phyloP scores from a whole-genome alignment of 2,888 invertebrate genomes.

The Cepaea hortensis region DNA sequence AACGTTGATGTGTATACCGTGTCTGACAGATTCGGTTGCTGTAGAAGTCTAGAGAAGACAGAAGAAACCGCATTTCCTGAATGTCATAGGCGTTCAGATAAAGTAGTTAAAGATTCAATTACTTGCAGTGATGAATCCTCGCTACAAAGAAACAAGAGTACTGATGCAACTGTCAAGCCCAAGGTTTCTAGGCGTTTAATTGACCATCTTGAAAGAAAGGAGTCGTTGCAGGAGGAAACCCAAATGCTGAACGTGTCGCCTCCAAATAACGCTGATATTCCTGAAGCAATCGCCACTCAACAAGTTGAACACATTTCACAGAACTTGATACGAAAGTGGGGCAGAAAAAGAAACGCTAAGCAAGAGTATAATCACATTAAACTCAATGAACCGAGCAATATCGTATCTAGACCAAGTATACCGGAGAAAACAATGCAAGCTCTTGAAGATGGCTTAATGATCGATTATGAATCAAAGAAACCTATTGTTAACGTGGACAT shows the following conservation, averaged over 20 bases:
- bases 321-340: not conserved
- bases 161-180: not conserved
- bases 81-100: too few species aligned
- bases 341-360: not conserved
- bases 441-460: not conserved
- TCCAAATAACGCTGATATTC: not conserved
- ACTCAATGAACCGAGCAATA: not conserved
- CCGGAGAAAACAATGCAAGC: not conserved
- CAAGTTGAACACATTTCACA: not conserved
- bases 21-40: too few species aligned
- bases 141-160: not conserved
- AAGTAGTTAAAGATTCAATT: not conserved
- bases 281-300: not conserved
- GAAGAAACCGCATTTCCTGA: not conserved
- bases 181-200: not conserved
- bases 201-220: slow-evolving; percentile 20
- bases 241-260: too few species aligned
- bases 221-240: not conserved
- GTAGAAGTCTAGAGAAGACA: too few species aligned
- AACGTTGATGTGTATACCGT: too few species aligned
- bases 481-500: not conserved
- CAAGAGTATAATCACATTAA: not conserved
- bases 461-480: not conserved
- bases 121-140: not conserved
- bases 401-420: not conserved